Conservation (phyloP, 2,888 invertebrate species). For the Sinohyriopsis cumingii region DNA sequence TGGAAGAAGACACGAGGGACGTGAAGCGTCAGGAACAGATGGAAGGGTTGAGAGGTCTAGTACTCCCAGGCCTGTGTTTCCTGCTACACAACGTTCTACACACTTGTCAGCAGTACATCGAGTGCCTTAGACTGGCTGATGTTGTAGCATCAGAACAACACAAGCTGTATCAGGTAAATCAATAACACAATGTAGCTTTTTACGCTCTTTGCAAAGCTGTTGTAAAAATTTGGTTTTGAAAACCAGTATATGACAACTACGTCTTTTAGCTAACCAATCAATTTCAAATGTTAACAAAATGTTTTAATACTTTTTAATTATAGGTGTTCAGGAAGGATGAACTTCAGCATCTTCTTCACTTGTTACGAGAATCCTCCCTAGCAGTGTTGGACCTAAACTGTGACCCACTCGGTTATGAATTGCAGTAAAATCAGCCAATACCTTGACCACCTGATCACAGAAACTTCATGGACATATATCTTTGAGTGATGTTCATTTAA, state of each 20-base stretch:
- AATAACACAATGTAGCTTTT: neutral
- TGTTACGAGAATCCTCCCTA: constrained; percentile 85
- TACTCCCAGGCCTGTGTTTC: constrained; percentile 87
- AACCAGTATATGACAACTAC: no score
- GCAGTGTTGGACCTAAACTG: constrained; percentile 82
- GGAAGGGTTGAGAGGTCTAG: constrained; percentile 83
- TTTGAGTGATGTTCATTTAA: no score
- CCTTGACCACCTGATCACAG: no score
- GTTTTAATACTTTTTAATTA: constrained; percentile 13
- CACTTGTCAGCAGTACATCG: constrained; percentile 83
- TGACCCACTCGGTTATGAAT: constrained; percentile 84
- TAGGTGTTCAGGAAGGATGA: constrained; percentile 78
- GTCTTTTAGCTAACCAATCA: no score
- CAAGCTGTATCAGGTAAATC: constrained; percentile 82
- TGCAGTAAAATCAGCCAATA: neutral
- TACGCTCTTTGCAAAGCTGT: no score
- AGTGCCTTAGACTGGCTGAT: constrained; percentile 85
- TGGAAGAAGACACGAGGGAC: no score
- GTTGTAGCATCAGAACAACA: constrained; percentile 85
- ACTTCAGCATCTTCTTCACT: constrained; percentile 82
- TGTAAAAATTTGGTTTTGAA: no score
- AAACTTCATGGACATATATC: no score
- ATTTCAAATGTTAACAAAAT: no score
- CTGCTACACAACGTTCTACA: constrained; percentile 86
- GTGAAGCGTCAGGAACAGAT: constrained; percentile 79